These are phyloP conservation scores for Eupithecia pulchellata DNA, from an alignment of 2,888 invertebrate genomes.

Conservation along the genomic window DNA sequence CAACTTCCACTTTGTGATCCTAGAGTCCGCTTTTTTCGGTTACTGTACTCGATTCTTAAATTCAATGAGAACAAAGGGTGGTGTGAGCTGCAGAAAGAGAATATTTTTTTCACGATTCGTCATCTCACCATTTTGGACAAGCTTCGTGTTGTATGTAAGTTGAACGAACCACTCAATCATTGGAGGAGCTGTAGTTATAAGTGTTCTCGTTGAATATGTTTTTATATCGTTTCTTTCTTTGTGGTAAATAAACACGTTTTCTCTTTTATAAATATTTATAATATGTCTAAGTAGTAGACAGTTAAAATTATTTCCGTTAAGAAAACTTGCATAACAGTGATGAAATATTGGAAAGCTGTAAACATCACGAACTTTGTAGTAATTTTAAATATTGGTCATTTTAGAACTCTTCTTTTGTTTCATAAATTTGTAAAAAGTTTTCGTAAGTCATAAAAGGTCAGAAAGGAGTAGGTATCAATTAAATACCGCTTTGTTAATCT, in stretches of 20 bases:
- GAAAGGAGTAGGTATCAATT: not conserved
- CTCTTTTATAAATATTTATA: too few species aligned
- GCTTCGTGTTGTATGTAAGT: too few species aligned
- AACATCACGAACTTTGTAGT: not conserved
- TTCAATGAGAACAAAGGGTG: too few species aligned
- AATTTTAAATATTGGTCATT: not conserved
- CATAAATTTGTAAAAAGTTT: not conserved
- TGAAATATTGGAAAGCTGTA: not conserved
- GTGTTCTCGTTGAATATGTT: not conserved
- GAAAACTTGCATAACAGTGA: not conserved
- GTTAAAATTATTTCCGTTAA: not conserved
- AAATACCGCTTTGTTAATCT: not conserved
- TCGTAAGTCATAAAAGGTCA: not conserved
- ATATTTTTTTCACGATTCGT: too few species aligned
- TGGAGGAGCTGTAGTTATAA: too few species aligned
- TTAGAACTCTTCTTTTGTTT: not conserved
- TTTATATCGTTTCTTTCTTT: not conserved
- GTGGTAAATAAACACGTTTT: not conserved
- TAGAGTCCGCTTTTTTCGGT: too few species aligned
- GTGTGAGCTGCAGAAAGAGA: too few species aligned
- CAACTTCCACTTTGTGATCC: too few species aligned
- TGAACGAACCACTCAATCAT: too few species aligned
- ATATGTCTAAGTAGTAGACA: too few species aligned
- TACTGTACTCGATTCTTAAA: too few species aligned
- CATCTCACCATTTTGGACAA: too few species aligned